phyloP scores from a whole-genome alignment of 2,888 invertebrate species.

The Mongoloraphidia duomilia region DNA sequence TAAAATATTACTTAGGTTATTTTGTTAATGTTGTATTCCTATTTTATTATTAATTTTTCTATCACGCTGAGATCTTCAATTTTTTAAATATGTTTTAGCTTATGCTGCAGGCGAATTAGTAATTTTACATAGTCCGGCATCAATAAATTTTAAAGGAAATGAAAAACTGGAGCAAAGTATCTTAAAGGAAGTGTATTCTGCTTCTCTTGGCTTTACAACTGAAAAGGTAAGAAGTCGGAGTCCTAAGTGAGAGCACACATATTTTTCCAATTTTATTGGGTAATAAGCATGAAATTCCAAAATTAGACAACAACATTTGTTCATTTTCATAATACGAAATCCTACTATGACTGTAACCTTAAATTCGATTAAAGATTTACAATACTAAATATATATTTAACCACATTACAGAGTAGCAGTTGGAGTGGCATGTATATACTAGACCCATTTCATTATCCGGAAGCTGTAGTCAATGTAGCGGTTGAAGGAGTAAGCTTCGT shows the following conservation, averaged over 20 bases:
- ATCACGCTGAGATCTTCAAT: too few relatives aligned
- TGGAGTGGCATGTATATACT: constrained; percentile 55
- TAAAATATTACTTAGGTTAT: too few relatives aligned
- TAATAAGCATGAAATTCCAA: neutral
- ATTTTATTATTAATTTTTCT: too few relatives aligned
- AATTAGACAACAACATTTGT: neutral
- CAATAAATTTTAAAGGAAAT: constrained; percentile 51
- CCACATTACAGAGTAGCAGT: constrained; percentile 35
- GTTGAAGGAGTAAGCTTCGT: constrained; percentile 52
- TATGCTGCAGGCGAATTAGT: constrained; percentile 51
- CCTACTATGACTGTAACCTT: neutral
- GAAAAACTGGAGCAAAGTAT: constrained; percentile 45
- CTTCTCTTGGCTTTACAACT: constrained; percentile 56
- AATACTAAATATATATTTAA: neutral
- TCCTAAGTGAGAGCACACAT: neutral
- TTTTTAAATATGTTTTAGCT: constrained; percentile 24
- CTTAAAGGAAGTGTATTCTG: constrained; percentile 56
- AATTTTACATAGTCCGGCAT: constrained; percentile 51
- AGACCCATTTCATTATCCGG: constrained; percentile 60
- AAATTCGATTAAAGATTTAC: too few relatives aligned
- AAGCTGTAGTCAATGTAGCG: constrained; percentile 51
- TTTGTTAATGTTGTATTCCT: too few relatives aligned
- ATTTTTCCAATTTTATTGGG: constrained; percentile 1
- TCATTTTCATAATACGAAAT: neutral
- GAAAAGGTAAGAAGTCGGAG: constrained; percentile 36